Base-by-base conservation (phyloP, 2,888 invertebrate species). In the Junonia oenone region DNA sequence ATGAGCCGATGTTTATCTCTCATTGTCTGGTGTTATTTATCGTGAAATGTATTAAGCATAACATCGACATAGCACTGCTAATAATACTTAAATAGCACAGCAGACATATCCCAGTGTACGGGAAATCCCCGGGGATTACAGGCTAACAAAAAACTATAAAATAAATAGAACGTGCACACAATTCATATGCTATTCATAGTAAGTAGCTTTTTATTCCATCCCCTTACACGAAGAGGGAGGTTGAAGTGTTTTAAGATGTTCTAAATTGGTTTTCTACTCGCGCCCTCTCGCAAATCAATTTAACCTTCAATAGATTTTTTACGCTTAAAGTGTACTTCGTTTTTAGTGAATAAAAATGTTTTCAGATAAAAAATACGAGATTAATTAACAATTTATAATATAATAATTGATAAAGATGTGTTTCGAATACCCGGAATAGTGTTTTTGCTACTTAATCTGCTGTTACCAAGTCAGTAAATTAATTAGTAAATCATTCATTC, bases 241-340 rank as follows among this genome's bases (percentile, higher is more conserved):
- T 29, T 38, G 47, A 51, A 58, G 53, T 55, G 61, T 61, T 61
- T 61, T 61, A 61, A 61, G 58, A 51, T 55, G 48, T 53, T 58
- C 58, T 50, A 53, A 61, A 61, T 61, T 61, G 58, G 58, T 61
- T 57, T 57, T 57, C 52, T 45, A 49, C 48, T 58, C 58, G 33
- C 58, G 55, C 53, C 55, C 50, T 55, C 51, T 43, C 50, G 26
- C 6, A 38, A 47, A 15, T 56, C 47, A 37, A 45, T 48, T 51
- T 43, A 47, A 47, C 51, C 47, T 45, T 35, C 35, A 43, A 51
- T 45, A 17, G 29, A 43, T 33, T 51, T 47, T 43, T 54, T 48
- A 31, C 40, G 31, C 29, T 31, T 26, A 40, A 48, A 54, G 40
- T 48, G 40, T 13, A 26, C 13, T n/a, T 11, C 38, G 15, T 5